Evolutionary conservation across 2,113 vertebrate species (phyloP).

Genomic region (Oreochromis aureus): DNA sequence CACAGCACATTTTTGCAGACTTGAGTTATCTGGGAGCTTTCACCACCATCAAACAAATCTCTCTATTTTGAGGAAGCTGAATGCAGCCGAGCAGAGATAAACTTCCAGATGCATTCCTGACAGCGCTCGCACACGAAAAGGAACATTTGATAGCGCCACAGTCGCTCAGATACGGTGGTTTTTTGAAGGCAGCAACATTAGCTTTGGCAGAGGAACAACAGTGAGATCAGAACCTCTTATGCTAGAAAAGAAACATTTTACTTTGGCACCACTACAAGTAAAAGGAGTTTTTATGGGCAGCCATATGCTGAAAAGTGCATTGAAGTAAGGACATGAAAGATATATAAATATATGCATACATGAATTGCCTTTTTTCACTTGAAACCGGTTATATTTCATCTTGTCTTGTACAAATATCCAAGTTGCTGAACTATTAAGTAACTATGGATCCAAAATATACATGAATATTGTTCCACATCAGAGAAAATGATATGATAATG

Average conservation of each 20-base stretch:
- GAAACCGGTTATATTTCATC: not conserved
- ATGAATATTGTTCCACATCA: not conserved
- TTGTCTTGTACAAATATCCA: not conserved
- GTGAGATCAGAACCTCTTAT: constrained; percentile 13
- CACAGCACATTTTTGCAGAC: not conserved
- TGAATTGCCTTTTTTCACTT: not conserved
- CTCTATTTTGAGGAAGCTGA: not conserved
- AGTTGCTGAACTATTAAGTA: not conserved
- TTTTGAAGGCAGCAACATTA: not conserved
- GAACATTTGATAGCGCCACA: not conserved
- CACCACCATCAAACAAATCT: not conserved
- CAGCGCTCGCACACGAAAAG: not conserved
- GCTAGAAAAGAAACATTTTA: constrained; percentile 4
- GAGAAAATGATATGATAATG: not conserved
- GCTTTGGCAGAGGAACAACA: not conserved
- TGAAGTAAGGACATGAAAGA: not conserved
- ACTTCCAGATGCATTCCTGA: not conserved
- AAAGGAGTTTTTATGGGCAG: not conserved
- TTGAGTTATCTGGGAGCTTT: not conserved
- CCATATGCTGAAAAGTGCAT: not conserved
- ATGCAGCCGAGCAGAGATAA: not conserved
- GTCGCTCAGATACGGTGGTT: not conserved
- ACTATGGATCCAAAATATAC: not conserved
- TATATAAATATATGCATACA: not conserved
- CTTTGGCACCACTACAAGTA: not conserved